Evolutionary conservation across 30 jellyfish, hydroid and myxozoan species (phyloP).

Genomic region (Cassiopea xamachana): DNA sequence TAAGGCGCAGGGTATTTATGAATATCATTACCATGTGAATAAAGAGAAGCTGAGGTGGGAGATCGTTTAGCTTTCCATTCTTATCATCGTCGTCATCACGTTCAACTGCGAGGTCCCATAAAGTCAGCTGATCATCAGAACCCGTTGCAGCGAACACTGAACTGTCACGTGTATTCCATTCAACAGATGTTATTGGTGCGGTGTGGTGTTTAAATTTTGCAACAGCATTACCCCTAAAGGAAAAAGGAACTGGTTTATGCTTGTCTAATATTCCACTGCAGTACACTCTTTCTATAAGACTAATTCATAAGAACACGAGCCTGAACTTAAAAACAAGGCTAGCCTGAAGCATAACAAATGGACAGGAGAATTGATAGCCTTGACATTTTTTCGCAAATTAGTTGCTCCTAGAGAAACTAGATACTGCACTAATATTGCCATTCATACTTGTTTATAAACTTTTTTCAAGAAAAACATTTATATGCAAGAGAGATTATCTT

Average conservation of each 20-base stretch:
- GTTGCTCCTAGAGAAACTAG: no score
- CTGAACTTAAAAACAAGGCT: neutral
- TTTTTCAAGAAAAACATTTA: no score
- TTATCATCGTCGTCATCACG: conserved; percentile 87
- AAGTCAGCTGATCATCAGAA: conserved; percentile 90
- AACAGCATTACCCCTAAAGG: conserved; percentile 74
- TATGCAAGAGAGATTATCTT: no score
- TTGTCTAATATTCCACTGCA: neutral
- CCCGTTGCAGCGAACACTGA: conserved; percentile 98
- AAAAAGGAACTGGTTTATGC: neutral
- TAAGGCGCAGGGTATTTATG: neutral
- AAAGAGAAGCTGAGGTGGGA: conserved; percentile 96
- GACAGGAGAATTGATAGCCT: no score
- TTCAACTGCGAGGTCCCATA: conserved; percentile 98
- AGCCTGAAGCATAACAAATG: no score
- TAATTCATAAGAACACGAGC: neutral
- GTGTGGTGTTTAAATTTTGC: conserved; percentile 97
- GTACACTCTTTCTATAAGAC: neutral
- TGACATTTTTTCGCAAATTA: no score
- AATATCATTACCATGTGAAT: conserved; percentile 85
- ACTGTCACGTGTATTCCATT: conserved; percentile 97
- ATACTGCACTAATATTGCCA: no score
- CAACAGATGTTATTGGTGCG: conserved; percentile 97
- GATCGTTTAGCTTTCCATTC: conserved; percentile 66
- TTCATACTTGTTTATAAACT: no score